Base-by-base conservation (phyloP, 1,140 invertebrate species). In the Listronotus oregonensis region DNA sequence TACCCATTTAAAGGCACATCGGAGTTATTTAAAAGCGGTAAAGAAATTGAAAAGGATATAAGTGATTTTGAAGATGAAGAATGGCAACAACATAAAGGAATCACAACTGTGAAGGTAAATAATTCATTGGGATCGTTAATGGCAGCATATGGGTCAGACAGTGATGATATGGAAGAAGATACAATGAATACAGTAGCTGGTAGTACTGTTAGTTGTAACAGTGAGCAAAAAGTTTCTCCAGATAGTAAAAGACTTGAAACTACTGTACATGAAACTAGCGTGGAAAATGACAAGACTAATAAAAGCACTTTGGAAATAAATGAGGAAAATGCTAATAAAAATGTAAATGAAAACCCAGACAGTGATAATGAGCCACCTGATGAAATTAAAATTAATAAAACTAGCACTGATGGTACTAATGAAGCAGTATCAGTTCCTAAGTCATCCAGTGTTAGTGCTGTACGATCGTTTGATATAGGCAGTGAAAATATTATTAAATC, bases 51-150 rank as follows among this genome's bases (percentile, higher is more conserved):
- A 63, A 62, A 70, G 18, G 50, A 39, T 11, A 61, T 52, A 18
- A 71, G 71, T 32, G 71, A 73, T 71, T 69, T 71, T 62, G 71
- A 76, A 60, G 74, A 75, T 65, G 75, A 78, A 42, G 76, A 78
- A 71, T 79, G 78, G 77, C 49, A 73, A 27, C 34, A 73, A 39
- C 18, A 47, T 8, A 54, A 64, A 18, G 32, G 21, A 46, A 46
- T 64, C 55, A 70, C 68, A 55, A 46, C 46, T 11, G 54, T 71
- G 10, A 64, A 71, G n/a, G 59, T 84, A 27, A 85, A 82, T 75
- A 80, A 80, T 66, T 82, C 83, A 18, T 74, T 85, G 57, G 77
- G 78, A 46, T 80, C 78, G 58, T 75, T 85, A 32, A 84, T 85
- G 55, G 78, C 77, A 67, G 78, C 82, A 57, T 85, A 85, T 79